Evolutionary conservation across 1,140 invertebrate species (phyloP).

Genomic region (Pachyrhynchus sulphureomaculatus): DNA sequence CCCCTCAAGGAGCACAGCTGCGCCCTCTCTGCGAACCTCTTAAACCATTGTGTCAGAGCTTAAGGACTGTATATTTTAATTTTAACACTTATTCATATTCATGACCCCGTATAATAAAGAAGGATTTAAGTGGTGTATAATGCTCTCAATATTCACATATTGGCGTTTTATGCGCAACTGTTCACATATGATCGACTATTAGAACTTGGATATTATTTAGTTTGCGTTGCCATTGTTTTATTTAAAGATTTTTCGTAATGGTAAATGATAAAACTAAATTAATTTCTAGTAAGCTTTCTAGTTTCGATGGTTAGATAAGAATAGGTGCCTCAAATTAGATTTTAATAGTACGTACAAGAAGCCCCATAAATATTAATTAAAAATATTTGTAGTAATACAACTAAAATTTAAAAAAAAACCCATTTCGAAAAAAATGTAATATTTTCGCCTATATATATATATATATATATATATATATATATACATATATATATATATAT

Average conservation of each 20-base stretch:
- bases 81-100: conserved; percentile 50
- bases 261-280: neutral
- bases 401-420: too few relatives aligned
- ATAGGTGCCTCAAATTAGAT: too few relatives aligned
- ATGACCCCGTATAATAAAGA: conserved; percentile 49
- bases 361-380: too few relatives aligned
- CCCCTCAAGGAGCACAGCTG: conserved; percentile 40
- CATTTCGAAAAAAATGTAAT: too few relatives aligned
- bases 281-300: neutral
- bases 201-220: neutral
- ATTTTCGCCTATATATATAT: too few relatives aligned
- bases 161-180: conserved; percentile 41
- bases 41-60: conserved; percentile 39
- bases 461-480: too few relatives aligned
- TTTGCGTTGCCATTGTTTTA: neutral
- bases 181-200: conserved; percentile 24
- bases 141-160: conserved; percentile 37
- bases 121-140: conserved; percentile 44
- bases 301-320: too few relatives aligned
- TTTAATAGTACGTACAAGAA: too few relatives aligned
- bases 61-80: conserved; percentile 48
- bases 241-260: neutral
- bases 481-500: too few relatives aligned
- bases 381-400: too few relatives aligned
- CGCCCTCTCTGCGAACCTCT: conserved; percentile 37